Base-by-base conservation (phyloP, 2,888 invertebrate species). In the Ochropleura plecta region DNA sequence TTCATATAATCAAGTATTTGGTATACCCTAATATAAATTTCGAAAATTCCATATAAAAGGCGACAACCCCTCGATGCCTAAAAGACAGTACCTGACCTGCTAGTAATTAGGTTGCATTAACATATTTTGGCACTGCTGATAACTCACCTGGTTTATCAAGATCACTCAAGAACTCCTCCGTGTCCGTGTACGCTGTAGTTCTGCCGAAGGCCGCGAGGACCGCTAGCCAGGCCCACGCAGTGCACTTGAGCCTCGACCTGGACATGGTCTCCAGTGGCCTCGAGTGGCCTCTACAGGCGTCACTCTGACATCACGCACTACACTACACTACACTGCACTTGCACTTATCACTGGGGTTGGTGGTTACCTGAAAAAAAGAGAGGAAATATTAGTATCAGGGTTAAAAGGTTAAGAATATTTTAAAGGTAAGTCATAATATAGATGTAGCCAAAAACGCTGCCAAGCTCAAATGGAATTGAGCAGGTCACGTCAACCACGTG, bases 91-190 rank as follows among this genome's bases (percentile, higher is more conserved):
- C 12, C n/a, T 62, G 44, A 42, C 12, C n/a, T 14, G 4, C 44
- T 5, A 44, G n/a, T 7, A 12, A n/a, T 20, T 14, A 6, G 12
- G 7, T 44, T 6, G 4, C 44, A 14, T 0, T 3, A 14, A 62
- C 0, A 62, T n/a, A n/a, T n/a, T 62, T 62, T 62, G 12, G 2
- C n/a, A n/a, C 7, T 44, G n/a, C n/a, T 12, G n/a, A n/a, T 44
- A 44, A 68, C 94, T 94, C 86, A 97, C 97, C 97, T 96, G 97
- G 97, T 89, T 97, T 97, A 93, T 97, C 97, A 84, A 97, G 93
- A 91, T 97, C 97, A 91, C 97, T 97, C 57, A 97, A 95, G 85
- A 97, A 96, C 79, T 97, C 96, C 88, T 96, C 97, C 9, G 97
- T 97, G 88, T 97, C 97, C 10, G 97, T 95, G 86, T 97, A 97